phyloP scores from a whole-genome alignment of 2,113 vertebrate species.

The Sturnus vulgaris region DNA sequence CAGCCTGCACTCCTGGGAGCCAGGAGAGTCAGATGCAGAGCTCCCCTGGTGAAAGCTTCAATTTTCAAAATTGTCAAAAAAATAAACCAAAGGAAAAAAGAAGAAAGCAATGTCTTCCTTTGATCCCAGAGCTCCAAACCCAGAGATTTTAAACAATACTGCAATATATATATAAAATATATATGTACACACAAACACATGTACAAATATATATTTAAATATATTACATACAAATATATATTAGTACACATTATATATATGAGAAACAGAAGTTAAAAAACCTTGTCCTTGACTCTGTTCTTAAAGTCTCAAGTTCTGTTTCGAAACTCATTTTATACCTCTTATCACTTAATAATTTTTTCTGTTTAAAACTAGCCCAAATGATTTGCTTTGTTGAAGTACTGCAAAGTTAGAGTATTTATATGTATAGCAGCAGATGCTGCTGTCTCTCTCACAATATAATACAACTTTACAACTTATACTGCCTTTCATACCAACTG shows the following conservation, averaged over 20 bases:
- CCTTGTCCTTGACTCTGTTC: not conserved
- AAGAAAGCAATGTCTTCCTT: not conserved
- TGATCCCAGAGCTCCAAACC: not conserved
- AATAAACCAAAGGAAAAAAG: not conserved
- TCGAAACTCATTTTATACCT: not conserved
- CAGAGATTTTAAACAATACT: not conserved
- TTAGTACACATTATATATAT: not conserved
- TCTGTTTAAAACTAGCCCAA: not conserved
- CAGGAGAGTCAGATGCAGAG: not conserved
- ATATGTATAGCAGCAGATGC: not conserved
- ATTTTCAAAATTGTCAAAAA: not conserved
- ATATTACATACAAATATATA: not conserved
- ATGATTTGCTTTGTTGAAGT: not conserved
- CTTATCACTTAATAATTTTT: not conserved
- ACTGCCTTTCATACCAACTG: not conserved
- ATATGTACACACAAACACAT: not conserved
- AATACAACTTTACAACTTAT: conserved; percentile 29
- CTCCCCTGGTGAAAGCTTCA: not conserved
- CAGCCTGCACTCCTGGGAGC: not conserved
- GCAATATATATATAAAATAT: not conserved
- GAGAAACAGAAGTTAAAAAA: not conserved
- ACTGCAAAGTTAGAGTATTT: not conserved
- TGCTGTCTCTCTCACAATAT: not conserved
- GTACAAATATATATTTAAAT: not conserved
- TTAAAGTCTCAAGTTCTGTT: not conserved